Evolutionary conservation across 2,113 vertebrate genomes (phyloP).

Genomic region (Oncorhynchus kisutch): DNA sequence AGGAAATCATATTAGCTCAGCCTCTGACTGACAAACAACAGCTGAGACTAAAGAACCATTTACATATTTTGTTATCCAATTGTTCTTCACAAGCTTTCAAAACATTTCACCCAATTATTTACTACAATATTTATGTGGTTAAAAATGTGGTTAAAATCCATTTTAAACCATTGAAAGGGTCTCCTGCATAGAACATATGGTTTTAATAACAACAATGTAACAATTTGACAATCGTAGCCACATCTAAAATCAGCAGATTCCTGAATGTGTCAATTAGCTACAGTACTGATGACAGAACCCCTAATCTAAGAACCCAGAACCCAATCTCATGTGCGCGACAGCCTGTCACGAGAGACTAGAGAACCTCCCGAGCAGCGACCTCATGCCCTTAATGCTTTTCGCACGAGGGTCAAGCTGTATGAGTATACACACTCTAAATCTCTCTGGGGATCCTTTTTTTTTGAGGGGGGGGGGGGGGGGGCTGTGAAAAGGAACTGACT

Average conservation of each 20-base stretch:
- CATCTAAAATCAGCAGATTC: slow-evolving; percentile 70
- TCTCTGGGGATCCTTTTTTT: slow-evolving; percentile 31
- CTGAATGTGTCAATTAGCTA: slow-evolving; percentile 49
- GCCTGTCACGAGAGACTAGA: not conserved
- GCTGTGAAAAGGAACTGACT: slow-evolving; percentile 24
- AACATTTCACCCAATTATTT: slow-evolving; percentile 54
- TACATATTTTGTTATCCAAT: slow-evolving; percentile 32
- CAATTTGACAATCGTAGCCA: slow-evolving; percentile 65
- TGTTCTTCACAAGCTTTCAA: slow-evolving; percentile 51
- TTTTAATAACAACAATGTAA: slow-evolving; percentile 68
- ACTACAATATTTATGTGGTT: slow-evolving; percentile 53
- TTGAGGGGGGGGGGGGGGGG: accelerated
- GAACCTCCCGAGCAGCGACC: slow-evolving; percentile 47
- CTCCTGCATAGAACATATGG: slow-evolving; percentile 62
- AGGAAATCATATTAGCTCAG: not conserved
- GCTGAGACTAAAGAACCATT: slow-evolving; percentile 6
- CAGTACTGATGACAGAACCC: slow-evolving; percentile 39
- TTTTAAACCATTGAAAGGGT: slow-evolving; percentile 25
- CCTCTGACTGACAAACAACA: not conserved
- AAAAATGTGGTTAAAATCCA: slow-evolving; percentile 6
- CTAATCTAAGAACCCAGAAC: slow-evolving; percentile 10
- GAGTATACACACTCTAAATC: slow-evolving; percentile 43
- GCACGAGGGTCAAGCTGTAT: slow-evolving; percentile 37
- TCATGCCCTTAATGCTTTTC: slow-evolving; percentile 25
- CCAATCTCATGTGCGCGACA: slow-evolving; percentile 9